A percentile compares a stretch with the other conserved stretches of the same genome.
Evolutionary conservation across 2,113 vertebrate genomes (phyloP).

Genomic region (Misgurnus mizolepis): DNA sequence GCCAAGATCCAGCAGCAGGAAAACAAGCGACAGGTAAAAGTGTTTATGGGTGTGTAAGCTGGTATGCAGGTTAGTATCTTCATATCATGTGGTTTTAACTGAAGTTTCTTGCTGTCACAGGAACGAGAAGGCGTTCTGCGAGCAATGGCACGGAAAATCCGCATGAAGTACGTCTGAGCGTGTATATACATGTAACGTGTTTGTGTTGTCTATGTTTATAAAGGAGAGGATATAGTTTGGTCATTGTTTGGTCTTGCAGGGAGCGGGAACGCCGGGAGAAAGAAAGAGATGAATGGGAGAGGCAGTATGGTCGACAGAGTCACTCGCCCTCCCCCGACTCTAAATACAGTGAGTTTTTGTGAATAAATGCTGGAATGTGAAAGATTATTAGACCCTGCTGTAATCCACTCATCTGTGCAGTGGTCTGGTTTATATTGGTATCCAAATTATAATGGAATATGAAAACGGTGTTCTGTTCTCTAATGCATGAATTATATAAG

Average conservation of each 20-base stretch:
- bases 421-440: not conserved
- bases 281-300: conserved; percentile 91
- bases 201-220: conserved; percentile 31
- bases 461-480: too few relatives aligned
- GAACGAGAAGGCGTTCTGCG: conserved; percentile 92
- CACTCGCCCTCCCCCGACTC: conserved; percentile 84
- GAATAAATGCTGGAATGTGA: not conserved
- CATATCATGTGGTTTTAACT: not conserved
- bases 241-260: conserved; percentile 68
- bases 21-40: conserved; percentile 84
- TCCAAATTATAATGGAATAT: too few relatives aligned
- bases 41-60: not conserved
- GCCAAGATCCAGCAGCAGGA: conserved; percentile 92
- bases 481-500: not conserved
- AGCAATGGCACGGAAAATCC: conserved; percentile 94
- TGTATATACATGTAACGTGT: not conserved
- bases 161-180: conserved; percentile 85
- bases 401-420: not conserved
- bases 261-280: conserved; percentile 89
- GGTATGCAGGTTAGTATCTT: conserved; percentile 12
- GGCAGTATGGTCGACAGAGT: conserved; percentile 88
- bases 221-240: conserved; percentile 10
- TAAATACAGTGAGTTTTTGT: conserved; percentile 78
- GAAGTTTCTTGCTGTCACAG: conserved; percentile 65
- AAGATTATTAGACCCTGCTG: too few relatives aligned